Evolutionary conservation across 2,888 invertebrate genomes (phyloP).

Genomic region (Drosophila limbata): DNA sequence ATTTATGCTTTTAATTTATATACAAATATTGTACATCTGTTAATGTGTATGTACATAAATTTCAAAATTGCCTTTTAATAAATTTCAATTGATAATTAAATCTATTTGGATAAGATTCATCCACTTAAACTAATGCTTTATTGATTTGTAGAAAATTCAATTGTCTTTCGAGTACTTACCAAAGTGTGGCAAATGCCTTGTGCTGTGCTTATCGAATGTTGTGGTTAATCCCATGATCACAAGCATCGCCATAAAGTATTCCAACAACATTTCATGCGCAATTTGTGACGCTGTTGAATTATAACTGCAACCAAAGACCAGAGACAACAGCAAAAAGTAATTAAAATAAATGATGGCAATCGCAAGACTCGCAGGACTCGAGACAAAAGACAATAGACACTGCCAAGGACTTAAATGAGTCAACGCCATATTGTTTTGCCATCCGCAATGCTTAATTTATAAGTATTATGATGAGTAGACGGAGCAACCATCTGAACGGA

Average conservation of each 20-base stretch:
- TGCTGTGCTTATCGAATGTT: slow-evolving; percentile 79
- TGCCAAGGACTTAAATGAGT: slow-evolving; percentile 53
- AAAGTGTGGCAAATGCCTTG: slow-evolving; percentile 69
- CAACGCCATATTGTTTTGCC: slow-evolving; percentile 68
- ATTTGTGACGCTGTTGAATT: slow-evolving; percentile 79
- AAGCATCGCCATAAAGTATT: slow-evolving; percentile 84
- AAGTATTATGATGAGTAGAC: slow-evolving; percentile 50
- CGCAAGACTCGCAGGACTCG: slow-evolving; percentile 65
- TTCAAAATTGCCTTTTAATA: background rate
- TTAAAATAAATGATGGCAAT: slow-evolving; percentile 81
- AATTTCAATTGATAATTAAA: slow-evolving; percentile 2
- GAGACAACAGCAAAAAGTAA: slow-evolving; percentile 64
- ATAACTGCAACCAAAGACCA: slow-evolving; percentile 72
- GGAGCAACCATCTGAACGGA: slow-evolving; percentile 61
- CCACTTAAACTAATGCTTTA: background rate
- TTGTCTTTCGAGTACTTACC: slow-evolving; percentile 71
- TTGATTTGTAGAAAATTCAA: background rate
- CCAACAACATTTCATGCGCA: slow-evolving; percentile 86
- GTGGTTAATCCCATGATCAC: slow-evolving; percentile 85
- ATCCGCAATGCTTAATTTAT: slow-evolving; percentile 59
- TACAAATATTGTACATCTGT: background rate
- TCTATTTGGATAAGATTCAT: background rate
- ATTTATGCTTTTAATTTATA: background rate
- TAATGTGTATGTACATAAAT: background rate
- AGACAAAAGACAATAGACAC: slow-evolving; percentile 57